Conservation (phyloP, 1,140 invertebrate genomes). For the Solenopsis invicta region DNA sequence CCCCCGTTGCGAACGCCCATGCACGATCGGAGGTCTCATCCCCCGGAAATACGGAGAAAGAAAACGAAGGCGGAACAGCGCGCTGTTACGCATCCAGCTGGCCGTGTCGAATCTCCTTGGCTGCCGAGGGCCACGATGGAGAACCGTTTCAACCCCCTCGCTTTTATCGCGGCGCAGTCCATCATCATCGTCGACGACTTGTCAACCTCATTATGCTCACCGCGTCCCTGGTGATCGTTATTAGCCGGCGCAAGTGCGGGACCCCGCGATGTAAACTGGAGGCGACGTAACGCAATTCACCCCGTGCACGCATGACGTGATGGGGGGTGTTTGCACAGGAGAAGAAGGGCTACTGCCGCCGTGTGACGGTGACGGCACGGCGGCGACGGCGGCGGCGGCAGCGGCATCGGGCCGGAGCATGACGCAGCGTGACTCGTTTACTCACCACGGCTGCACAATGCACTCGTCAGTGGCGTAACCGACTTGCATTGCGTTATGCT, state of each 20-base stretch:
- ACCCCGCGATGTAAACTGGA: constrained; percentile 61
- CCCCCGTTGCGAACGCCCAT: constrained; percentile 37
- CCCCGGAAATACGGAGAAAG: constrained; percentile 63
- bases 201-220: constrained; percentile 73
- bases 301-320: constrained; percentile 63
- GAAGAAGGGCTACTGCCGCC: constrained; percentile 68
- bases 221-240: constrained; percentile 63
- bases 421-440: constrained; percentile 85
- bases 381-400: constrained; percentile 67
- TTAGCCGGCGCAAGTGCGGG: constrained; percentile 55
- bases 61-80: constrained; percentile 68
- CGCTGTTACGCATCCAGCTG: constrained; percentile 83
- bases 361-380: constrained; percentile 47
- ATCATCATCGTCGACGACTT: constrained; percentile 74
- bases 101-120: constrained; percentile 84
- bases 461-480: constrained; percentile 78
- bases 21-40: constrained; percentile 59
- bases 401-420: constrained; percentile 75
- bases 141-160: constrained; percentile 73
- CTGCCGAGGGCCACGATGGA: constrained; percentile 62
- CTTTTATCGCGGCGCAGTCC: constrained; percentile 67
- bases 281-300: constrained; percentile 75
- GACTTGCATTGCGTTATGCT: constrained; percentile 47
- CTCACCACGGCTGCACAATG: constrained; percentile 78
- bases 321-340: constrained; percentile 67